A percentile compares a stretch with the other conserved stretches of the same genome.
These are phyloP conservation scores for Bagarius yarrelli DNA, from an alignment of 2,113 vertebrate genomes.

Conservation along the genomic window DNA sequence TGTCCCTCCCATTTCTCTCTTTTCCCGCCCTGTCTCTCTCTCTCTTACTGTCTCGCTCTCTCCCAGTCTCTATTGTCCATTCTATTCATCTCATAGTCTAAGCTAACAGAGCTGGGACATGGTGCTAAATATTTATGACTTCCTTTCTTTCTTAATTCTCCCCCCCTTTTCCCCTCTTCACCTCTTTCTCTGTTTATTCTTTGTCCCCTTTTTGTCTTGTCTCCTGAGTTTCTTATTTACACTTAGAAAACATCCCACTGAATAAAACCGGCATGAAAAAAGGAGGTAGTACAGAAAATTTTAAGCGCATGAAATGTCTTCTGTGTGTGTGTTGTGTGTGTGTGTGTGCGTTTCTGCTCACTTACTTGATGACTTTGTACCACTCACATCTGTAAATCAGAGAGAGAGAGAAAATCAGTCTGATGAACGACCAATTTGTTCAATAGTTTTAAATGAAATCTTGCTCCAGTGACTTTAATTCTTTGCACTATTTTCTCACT, in stretches of 20 bases:
- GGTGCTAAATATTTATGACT: constrained; percentile 68
- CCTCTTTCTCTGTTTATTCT: constrained; percentile 38
- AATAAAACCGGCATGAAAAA: constrained; percentile 40
- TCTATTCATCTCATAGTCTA: constrained; percentile 43
- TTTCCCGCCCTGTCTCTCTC: neutral
- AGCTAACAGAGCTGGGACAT: constrained; percentile 62
- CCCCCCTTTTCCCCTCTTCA: neutral
- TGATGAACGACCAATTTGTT: neutral
- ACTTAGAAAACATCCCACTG: constrained; percentile 33
- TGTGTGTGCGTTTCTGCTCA: neutral
- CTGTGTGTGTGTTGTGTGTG: neutral
- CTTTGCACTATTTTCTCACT: neutral
- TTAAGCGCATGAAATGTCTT: constrained; percentile 53
- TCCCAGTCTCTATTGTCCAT: constrained; percentile 7
- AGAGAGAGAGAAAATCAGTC: neutral
- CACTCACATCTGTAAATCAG: constrained; percentile 57
- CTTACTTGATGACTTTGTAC: constrained; percentile 63
- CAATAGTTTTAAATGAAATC: neutral
- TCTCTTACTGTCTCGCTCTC: constrained; percentile 30
- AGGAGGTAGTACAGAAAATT: constrained; percentile 51
- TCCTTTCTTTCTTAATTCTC: constrained; percentile 41
- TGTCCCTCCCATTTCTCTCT: neutral
- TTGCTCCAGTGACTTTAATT: neutral
- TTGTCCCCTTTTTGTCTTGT: constrained; percentile 20
- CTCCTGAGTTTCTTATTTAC: constrained; percentile 56